Base-by-base conservation (phyloP, 2,888 invertebrate genomes). In the Phania funesta region DNA sequence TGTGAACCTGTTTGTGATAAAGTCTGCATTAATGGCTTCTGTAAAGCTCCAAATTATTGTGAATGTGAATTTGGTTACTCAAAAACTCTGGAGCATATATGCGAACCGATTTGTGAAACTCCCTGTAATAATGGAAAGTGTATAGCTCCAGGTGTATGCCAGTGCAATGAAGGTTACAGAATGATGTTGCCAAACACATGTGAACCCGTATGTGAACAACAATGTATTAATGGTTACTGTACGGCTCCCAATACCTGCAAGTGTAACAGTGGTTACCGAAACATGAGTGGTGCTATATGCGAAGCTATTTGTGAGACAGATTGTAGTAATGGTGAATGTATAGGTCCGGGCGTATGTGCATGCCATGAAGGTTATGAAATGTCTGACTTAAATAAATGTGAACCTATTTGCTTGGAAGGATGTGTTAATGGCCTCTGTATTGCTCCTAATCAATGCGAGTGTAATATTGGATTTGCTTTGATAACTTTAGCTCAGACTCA, bases 261-360 rank as follows among this genome's bases (percentile, higher is more conserved):
- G 9, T 94, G 94, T 85, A 89, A 90, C 8, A 84, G 89, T 4
- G 94, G 73, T 41, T 65, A 35, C 8, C 8, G 6, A 2, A 44
- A 20, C 13, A 9, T 18, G 0, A n/a, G 22, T 16, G n/a, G 0
- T 0, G 46, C 22, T 2, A n/a, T 0, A 1, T 80, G 75, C 62
- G 68, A 54, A 29, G 75, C 82, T 7, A 80, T 87, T 77, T 91
- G 91, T 74, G 65, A 77, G 2, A 35, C n/a, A 0, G 95, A 94
- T 0, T 95, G 95, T 85, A 90, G 91, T 0, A 95, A 95, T 86
- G 95, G 95, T 0, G 90, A 92, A 4, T 95, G 95, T 84, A 92
- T 94, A 0, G 92, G 93, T 0, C 95, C 95, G 0, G 93, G 94
- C 87, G 92, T 93, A 85, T 95, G 95, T 85, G 92, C 94, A 62